Percentiles rank a stretch among this genome's conserved stretches.
Conservation (phyloP, 2,113 vertebrate species). For the Laterallus jamaicensis region DNA sequence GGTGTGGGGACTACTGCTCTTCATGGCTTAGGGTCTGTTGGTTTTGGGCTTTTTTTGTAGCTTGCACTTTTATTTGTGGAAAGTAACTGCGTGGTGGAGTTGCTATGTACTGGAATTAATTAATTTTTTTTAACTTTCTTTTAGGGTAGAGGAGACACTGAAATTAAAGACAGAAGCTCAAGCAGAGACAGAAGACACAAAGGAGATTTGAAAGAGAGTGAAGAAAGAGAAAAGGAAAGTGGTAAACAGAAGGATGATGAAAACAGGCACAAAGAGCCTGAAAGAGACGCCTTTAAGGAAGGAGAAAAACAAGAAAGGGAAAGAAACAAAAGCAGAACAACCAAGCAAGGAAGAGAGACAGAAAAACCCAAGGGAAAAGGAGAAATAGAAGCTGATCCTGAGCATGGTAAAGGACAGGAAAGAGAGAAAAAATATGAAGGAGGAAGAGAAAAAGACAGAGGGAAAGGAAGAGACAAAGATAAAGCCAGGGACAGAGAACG, state of each 20-base stretch:
- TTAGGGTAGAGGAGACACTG: constrained; percentile 77
- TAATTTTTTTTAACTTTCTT: background rate
- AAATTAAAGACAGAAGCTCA: constrained; percentile 78
- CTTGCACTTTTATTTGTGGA: background rate
- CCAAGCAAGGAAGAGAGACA: constrained; percentile 45
- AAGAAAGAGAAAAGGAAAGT: constrained; percentile 69
- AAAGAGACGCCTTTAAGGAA: constrained; percentile 40
- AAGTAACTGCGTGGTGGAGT: background rate
- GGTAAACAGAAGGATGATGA: constrained; percentile 56
- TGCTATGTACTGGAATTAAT: background rate
- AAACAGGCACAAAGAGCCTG: constrained; percentile 22
- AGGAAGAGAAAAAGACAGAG: constrained; percentile 67
- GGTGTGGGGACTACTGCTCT: background rate
- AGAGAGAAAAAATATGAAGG: constrained; percentile 66
- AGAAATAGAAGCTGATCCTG: background rate
- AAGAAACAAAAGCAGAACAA: background rate
- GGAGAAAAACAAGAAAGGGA: constrained; percentile 68
- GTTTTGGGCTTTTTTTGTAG: background rate
- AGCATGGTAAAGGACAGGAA: background rate
- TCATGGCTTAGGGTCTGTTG: background rate
- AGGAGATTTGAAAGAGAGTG: constrained; percentile 76
- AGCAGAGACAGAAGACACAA: constrained; percentile 79
- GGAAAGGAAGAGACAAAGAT: constrained; percentile 39
- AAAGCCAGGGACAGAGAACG: constrained; percentile 70
- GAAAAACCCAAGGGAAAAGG: constrained; percentile 53